Percentiles rank a stretch among this genome's conserved stretches.
phyloP scores from a whole-genome alignment of 2,113 vertebrate genomes.

The Rattus rattus region DNA sequence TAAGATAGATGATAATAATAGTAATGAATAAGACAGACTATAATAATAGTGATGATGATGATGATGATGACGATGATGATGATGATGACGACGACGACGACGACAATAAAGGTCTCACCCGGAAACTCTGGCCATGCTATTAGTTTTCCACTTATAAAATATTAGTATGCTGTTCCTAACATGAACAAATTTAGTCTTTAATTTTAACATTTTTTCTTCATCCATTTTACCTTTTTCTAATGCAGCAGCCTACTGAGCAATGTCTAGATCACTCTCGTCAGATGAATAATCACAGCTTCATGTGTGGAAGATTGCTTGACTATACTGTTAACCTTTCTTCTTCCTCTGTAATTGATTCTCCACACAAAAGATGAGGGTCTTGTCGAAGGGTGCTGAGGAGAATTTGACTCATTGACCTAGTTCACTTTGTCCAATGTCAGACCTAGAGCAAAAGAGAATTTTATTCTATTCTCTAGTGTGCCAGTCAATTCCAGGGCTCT shows the following conservation, averaged over 20 bases:
- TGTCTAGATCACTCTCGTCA: background rate
- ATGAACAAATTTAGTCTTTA: background rate
- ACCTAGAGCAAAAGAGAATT: background rate
- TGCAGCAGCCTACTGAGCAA: background rate
- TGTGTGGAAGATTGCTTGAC: background rate
- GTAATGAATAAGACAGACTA: background rate
- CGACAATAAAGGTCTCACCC: background rate
- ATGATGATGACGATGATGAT: no score
- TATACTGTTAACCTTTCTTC: background rate
- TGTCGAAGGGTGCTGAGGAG: background rate
- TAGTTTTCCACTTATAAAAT: background rate
- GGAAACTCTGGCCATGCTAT: background rate
- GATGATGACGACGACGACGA: no score
- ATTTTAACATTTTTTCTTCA: background rate
- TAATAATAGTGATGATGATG: no score
- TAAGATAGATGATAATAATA: background rate
- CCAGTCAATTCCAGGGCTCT: background rate
- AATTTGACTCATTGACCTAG: background rate
- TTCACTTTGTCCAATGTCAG: constrained; percentile 20
- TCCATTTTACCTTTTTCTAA: background rate
- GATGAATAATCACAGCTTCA: background rate
- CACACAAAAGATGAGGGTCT: background rate
- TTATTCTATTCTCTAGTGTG: constrained; percentile 16
- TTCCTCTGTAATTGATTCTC: constrained; percentile 4
- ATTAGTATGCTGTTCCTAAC: background rate